phyloP scores from a whole-genome alignment of 1,140 invertebrate species.

The Heliconius hermathena region DNA sequence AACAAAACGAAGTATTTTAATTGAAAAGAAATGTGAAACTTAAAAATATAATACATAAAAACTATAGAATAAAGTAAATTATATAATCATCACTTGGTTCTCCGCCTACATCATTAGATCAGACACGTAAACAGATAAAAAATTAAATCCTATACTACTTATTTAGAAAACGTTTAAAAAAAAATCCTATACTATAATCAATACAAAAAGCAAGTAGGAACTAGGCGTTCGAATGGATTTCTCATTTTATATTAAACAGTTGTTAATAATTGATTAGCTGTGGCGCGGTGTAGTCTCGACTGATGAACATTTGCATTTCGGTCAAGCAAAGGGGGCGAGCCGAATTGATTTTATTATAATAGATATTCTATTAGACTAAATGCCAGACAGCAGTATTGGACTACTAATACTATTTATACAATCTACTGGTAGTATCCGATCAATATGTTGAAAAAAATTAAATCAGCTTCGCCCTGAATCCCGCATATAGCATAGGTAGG shows the following conservation, averaged over 20 bases:
- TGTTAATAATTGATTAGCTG: neutral
- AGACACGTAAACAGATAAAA: neutral
- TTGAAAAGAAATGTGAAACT: neutral
- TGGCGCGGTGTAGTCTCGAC: neutral
- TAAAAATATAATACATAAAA: too few relatives aligned
- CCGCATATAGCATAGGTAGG: too few relatives aligned
- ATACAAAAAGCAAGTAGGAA: neutral
- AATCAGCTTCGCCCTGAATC: too few relatives aligned
- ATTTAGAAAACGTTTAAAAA: too few relatives aligned
- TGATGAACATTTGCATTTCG: slow-evolving; percentile 17
- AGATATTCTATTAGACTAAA: neutral
- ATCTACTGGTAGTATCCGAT: neutral
- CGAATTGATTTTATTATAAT: slow-evolving; percentile 14
- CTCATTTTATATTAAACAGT: slow-evolving; percentile 1
- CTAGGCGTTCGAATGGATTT: neutral
- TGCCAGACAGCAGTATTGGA: neutral
- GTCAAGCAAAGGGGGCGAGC: slow-evolving; percentile 15
- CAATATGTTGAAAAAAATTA: too few relatives aligned
- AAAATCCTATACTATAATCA: neutral
- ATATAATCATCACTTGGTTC: too few relatives aligned
- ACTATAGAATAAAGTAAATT: too few relatives aligned
- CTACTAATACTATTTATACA: neutral
- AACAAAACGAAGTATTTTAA: neutral
- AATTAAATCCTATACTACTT: neutral
- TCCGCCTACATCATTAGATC: neutral